Evolutionary conservation across 2,888 invertebrate species (phyloP), one percentile per base, ranked within the genome.

Genomic region (Apamea crenata): DNA sequence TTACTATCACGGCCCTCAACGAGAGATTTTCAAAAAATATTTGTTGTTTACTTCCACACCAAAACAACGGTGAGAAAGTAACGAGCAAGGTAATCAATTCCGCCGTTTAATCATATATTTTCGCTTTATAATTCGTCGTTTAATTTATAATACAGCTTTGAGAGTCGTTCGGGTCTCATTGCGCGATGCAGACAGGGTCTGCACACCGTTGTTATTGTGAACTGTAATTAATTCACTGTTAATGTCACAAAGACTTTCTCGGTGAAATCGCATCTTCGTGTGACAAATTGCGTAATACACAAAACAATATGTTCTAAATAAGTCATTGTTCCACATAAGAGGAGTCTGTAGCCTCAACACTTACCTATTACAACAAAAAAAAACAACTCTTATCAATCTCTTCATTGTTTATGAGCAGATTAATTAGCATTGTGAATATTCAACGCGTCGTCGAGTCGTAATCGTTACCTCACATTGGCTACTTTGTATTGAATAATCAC

Each of bases 361-460:
- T 81, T 86, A 81, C 78, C 80, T 82, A 87, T 84, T 85, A 86
- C 87, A 91, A 89, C 32, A 93, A 93, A 93, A 94, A 92, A 93
- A 94, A 91, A 92, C 87, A 90, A 89, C 91, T 84, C 86, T 91
- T 92, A 92, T 92, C 89, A 92, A 88, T 92, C 90, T 92, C 93
- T 93, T 94, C 93, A 94, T 95, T 94, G 94, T 94, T 89, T 91
- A 87, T 84, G 80, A 88, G 87, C 91, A 92, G 89, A 93, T 91
- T 94, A 95, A 95, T 96, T 93, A 92, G 91, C 88, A 95, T 95
- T 95, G 95, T 95, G 91, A 95, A 94, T 94, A 95, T 95, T 94
- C 95, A 95, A 94, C 72, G 76, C 73, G 92, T 92, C 90, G 90
- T 88, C 80, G 86, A 91, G 87, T 89, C 88, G 91, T 92, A 92